Base-by-base conservation (phyloP, 2,888 invertebrate genomes). In the Griposia aprilina region DNA sequence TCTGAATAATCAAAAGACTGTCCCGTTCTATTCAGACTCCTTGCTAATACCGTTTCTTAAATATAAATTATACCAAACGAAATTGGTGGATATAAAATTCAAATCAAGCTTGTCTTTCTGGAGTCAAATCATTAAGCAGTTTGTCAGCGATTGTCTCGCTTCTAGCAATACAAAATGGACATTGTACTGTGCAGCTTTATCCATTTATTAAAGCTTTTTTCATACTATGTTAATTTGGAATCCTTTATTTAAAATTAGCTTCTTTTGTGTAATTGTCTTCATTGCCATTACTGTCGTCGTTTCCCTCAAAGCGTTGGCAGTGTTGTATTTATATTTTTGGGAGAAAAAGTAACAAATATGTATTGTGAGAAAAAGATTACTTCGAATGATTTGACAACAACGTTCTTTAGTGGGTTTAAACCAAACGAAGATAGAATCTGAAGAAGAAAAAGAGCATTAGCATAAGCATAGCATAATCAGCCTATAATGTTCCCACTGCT, bases 121-220 rank as follows among this genome's bases (percentile, higher is more conserved):
- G 65, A 80, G 78, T 83, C 80, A 74, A 86, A 90, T 88, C 84
- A 87, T 90, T 90, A 81, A 83, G 86, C 84, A 83, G 87, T 90
- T 90, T 88, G 84, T 88, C 88, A 88, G 75, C 77, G 74, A 85
- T 90, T 90, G 83, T 88, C 82, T 83, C 45, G 63, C 45, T 73
- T 76, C 55, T 74, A 55, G 81, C 71, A 70, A 78, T 74, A 83
- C 76, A 80, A 62, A 80, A 74, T 74, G 73, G 80, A 50, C 48
- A 65, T 76, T 73, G 68, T 85, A 79, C 62, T 60, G 57, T 70
- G 70, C 79, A 68, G 65, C 41, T n/a, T 71, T 77, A 50, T 60
- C n/a, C 78, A 66, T 77, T 74, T 75, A 74, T 26, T 65, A 76
- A 66, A 67, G 59, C 41, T 50, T 80, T 75, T 83, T 76, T 68